Evolutionary conservation across 2,113 vertebrate species (phyloP), one percentile per base, ranked within the genome.

Genomic region (Donacobius atricapilla): DNA sequence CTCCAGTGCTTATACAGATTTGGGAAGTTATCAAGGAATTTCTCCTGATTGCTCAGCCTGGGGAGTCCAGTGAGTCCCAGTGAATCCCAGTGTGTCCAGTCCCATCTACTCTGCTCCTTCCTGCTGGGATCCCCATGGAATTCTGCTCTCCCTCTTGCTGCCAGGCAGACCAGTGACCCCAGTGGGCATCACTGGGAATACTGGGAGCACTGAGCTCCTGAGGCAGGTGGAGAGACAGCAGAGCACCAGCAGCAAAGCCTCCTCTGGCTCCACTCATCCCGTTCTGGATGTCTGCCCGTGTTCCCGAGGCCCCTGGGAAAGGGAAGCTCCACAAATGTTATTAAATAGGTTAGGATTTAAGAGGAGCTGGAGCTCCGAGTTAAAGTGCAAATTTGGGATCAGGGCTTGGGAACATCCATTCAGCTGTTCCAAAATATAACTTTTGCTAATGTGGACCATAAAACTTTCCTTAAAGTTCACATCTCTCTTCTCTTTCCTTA

Each of bases 391-490:
- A 54, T 88, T 60, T 65, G 85, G 83, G 85, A 77, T 75, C 82
- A 81, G 51, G 73, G 54, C 70, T 93, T n/a, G 2, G 75, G 82
- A 73, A 66, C 35, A 80, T 77, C 47, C 44, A 70, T 85, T 90
- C 87, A 66, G 50, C 45, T 72, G 4, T 47, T 95, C 66, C 89
- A 80, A 94, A 93, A 85, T 50, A 56, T 45, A 91, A 69, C 89
- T 95, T 93, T 39, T 88, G 79, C 79, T 91, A 88, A 88, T 35
- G 24, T 73, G 90, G 65, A 72, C 82, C 85, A 94, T 90, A 90
- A 92, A 84, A 30, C 35, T 90, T 58, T 58, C 47, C 54, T 70
- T 72, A 70, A 94, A 88, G 78, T 93, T 95, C 91, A 83, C 33
- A 82, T 82, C 31, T 76, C 66, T 81, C 24, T 78, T 66, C 12